A percentile compares a stretch with the other conserved stretches of the same genome.
Evolutionary conservation across 2,888 invertebrate species (phyloP).

Genomic region (Didymodactylos carnosus): DNA sequence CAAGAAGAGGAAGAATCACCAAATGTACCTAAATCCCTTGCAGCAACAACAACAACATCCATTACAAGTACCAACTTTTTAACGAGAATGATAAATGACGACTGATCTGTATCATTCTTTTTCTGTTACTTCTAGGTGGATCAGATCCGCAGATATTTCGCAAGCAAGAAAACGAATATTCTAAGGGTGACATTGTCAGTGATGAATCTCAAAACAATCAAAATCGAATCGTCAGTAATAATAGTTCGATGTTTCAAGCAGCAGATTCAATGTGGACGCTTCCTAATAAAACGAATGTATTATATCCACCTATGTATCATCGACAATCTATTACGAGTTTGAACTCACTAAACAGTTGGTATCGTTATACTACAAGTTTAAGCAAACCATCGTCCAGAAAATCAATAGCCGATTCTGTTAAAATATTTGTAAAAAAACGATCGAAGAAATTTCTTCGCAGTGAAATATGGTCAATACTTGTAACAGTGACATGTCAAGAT

Average conservation of each 20-base stretch:
- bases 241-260: too few species aligned
- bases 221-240: too few species aligned
- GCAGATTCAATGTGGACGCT: too few species aligned
- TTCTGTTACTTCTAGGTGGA: too few species aligned
- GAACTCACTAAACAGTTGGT: background rate
- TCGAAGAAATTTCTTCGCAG: background rate
- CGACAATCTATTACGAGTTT: background rate
- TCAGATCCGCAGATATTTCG: too few species aligned
- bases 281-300: too few species aligned
- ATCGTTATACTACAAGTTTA: background rate
- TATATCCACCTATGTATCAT: background rate
- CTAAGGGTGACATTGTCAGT: too few species aligned
- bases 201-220: too few species aligned
- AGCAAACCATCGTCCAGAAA: background rate
- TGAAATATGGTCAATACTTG: background rate
- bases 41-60: too few species aligned
- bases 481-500: background rate
- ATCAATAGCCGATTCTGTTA: background rate
- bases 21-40: background rate
- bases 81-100: too few species aligned
- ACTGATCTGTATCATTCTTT: too few species aligned
- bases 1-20: background rate
- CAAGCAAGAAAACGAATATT: too few species aligned
- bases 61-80: background rate
- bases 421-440: background rate